Conservation (phyloP, 2,888 invertebrate species). For the Alloscopus bannaensis region DNA sequence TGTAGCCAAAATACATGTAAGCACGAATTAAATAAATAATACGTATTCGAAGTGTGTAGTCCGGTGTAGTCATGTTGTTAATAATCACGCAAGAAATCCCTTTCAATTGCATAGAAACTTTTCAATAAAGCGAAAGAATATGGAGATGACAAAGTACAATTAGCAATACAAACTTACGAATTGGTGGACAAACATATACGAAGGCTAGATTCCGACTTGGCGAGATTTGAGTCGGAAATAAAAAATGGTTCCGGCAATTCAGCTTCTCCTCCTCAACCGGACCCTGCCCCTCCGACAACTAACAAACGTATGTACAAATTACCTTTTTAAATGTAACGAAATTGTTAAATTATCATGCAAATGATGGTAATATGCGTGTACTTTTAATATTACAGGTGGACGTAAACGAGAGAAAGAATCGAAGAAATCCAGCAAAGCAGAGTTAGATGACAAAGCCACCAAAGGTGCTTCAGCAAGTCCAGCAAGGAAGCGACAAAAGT, state of each 20-base stretch:
- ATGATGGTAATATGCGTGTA: neutral
- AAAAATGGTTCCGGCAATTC: conserved; percentile 82
- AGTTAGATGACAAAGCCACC: conserved; percentile 63
- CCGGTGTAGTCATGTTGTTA: too few relatives aligned
- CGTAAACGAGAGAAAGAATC: conserved; percentile 72
- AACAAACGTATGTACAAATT: conserved; percentile 68
- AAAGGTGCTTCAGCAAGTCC: conserved; percentile 71
- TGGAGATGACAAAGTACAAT: conserved; percentile 97
- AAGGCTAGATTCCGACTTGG: conserved; percentile 95
- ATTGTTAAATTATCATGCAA: neutral
- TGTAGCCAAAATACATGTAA: conserved; percentile 82
- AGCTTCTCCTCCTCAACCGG: conserved; percentile 73
- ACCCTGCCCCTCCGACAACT: conserved; percentile 62
- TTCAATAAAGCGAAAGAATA: conserved; percentile 97
- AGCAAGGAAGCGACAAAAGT: conserved; percentile 71
- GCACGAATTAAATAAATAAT: too few relatives aligned
- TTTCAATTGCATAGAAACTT: conserved; percentile 82
- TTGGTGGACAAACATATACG: conserved; percentile 95
- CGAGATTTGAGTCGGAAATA: conserved; percentile 96
- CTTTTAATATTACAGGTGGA: conserved; percentile 52
- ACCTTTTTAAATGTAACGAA: neutral
- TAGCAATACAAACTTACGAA: conserved; percentile 98
- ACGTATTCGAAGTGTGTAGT: neutral
- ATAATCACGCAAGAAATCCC: neutral
- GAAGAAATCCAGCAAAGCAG: conserved; percentile 72